These are phyloP conservation scores for Moxostoma hubbsi DNA, from an alignment of 2,797 vertebrate species.

Conservation along the genomic window DNA sequence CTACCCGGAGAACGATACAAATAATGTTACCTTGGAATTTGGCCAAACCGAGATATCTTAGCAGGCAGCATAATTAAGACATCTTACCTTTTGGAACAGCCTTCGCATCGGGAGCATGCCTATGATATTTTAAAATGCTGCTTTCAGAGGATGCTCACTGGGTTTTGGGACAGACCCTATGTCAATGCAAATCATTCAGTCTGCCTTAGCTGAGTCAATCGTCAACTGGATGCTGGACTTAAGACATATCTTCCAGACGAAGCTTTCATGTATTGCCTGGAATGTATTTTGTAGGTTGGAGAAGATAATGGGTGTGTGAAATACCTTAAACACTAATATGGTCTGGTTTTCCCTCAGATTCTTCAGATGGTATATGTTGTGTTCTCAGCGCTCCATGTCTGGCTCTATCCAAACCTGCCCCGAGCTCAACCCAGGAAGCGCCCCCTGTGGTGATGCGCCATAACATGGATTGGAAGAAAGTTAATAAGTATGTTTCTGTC, in stretches of 20 bases:
- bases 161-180: too few species aligned
- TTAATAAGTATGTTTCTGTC: conserved; percentile 78
- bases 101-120: too few species aligned
- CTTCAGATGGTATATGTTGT: conserved; percentile 92
- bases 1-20: too few species aligned
- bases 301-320: background rate
- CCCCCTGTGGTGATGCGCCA: conserved; percentile 84
- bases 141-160: too few species aligned
- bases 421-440: conserved; percentile 43
- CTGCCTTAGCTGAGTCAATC: background rate
- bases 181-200: background rate
- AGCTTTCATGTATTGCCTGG: background rate
- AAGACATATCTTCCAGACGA: background rate
- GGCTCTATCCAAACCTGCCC: conserved; percentile 64
- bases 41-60: too few species aligned
- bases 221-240: background rate
- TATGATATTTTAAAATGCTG: too few species aligned
- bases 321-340: background rate
- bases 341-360: conserved; percentile 75
- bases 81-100: too few species aligned
- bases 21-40: too few species aligned
- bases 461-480: conserved; percentile 87
- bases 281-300: background rate
- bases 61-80: too few species aligned
- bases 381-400: conserved; percentile 88